phyloP scores from a whole-genome alignment of 2,888 invertebrate genomes.

The Sisyra nigra region DNA sequence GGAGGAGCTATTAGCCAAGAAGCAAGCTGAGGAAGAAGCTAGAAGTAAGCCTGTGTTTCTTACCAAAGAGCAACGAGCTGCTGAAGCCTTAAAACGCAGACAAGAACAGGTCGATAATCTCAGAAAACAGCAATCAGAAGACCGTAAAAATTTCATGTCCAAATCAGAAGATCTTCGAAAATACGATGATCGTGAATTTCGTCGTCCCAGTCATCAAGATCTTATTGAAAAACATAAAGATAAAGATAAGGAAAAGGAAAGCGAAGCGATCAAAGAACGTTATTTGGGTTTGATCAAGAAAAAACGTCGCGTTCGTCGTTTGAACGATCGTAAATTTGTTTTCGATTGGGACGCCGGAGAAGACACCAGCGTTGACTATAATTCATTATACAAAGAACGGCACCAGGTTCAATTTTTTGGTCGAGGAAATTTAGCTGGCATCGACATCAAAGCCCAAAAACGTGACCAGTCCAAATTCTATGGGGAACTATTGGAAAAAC shows the following conservation, averaged over 20 bases:
- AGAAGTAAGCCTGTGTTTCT: slow-evolving; percentile 93
- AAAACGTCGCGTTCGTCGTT: slow-evolving; percentile 75
- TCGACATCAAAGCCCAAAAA: slow-evolving; percentile 92
- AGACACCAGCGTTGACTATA: slow-evolving; percentile 96
- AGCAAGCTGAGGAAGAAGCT: slow-evolving; percentile 90
- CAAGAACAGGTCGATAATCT: slow-evolving; percentile 79
- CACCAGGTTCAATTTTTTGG: slow-evolving; percentile 98
- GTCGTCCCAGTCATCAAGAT: slow-evolving; percentile 31
- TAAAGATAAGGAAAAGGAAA: slow-evolving; percentile 83
- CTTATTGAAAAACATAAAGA: slow-evolving; percentile 35
- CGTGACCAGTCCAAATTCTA: slow-evolving; percentile 95
- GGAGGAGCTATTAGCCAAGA: slow-evolving; percentile 88
- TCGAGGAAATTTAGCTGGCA: slow-evolving; percentile 92
- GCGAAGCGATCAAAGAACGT: slow-evolving; percentile 89
- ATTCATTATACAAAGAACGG: slow-evolving; percentile 86
- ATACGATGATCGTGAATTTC: slow-evolving; percentile 21
- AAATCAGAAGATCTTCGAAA: slow-evolving; percentile 19
- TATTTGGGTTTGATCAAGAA: slow-evolving; percentile 89
- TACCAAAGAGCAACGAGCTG: slow-evolving; percentile 87
- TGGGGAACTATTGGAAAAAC: slow-evolving; percentile 83
- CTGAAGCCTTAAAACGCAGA: slow-evolving; percentile 73
- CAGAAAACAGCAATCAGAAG: slow-evolving; percentile 53
- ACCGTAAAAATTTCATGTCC: slow-evolving; percentile 22
- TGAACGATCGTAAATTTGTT: slow-evolving; percentile 98
- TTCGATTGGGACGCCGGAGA: slow-evolving; percentile 99